Percentiles rank a stretch among this genome's conserved stretches.
Evolutionary conservation across 35 echinoderm and acorn worm species (phyloP).

Genomic region (Diadema setosum): DNA sequence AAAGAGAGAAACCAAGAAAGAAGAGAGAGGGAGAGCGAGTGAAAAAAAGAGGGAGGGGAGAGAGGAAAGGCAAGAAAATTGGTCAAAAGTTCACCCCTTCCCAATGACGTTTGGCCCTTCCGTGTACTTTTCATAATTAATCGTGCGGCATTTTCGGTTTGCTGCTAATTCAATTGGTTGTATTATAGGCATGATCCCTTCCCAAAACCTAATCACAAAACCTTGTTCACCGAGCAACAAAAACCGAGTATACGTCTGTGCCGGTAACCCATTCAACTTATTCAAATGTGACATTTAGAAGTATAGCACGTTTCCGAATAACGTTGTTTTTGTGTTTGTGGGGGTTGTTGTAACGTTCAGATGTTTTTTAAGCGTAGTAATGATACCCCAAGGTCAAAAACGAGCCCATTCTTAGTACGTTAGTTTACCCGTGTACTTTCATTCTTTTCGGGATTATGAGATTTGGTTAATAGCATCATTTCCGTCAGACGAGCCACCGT

Average conservation of each 20-base stretch:
- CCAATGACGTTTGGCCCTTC: background rate
- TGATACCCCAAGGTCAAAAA: background rate
- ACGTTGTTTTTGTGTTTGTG: too few relatives aligned
- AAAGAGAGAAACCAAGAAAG: too few relatives aligned
- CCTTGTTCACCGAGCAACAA: background rate
- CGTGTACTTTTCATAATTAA: background rate
- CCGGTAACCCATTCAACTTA: background rate
- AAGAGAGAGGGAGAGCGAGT: too few relatives aligned
- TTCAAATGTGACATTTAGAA: background rate
- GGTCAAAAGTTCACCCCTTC: background rate
- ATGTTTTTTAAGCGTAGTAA: background rate
- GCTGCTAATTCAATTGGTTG: background rate
- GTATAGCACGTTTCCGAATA: too few relatives aligned
- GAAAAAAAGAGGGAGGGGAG: too few relatives aligned
- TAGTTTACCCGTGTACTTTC: conserved; percentile 7
- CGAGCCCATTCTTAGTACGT: background rate
- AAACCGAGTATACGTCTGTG: background rate
- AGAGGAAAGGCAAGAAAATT: too few relatives aligned
- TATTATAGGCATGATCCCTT: background rate
- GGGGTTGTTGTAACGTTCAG: too few relatives aligned
- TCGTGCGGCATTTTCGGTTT: background rate
- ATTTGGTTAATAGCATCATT: conserved; percentile 1
- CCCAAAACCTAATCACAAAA: background rate
- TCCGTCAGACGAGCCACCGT: background rate
- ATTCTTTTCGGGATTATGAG: background rate